Conservation (phyloP, 2,888 invertebrate genomes). For the Marronus borbonicus region DNA sequence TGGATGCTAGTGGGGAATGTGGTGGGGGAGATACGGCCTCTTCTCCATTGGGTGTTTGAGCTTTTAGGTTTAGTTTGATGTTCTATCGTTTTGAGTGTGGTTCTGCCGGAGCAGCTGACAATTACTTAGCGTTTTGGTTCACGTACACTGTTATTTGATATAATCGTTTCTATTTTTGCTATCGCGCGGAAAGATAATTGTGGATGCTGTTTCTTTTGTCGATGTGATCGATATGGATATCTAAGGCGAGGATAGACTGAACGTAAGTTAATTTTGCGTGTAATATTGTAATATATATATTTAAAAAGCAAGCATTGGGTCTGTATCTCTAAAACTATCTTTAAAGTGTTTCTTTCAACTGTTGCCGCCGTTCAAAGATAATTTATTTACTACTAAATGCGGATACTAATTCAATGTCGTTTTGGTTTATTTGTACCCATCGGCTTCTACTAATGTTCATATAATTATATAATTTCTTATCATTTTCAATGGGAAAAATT, state of each 20-base stretch:
- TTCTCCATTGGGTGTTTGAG: slow-evolving; percentile 53
- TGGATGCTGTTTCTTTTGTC: slow-evolving; percentile 19
- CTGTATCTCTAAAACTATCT: too few relatives aligned
- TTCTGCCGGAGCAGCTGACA: slow-evolving; percentile 29
- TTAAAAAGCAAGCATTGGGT: neutral
- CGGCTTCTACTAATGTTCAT: too few relatives aligned
- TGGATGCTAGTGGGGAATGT: slow-evolving; percentile 53
- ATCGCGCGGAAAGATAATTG: slow-evolving; percentile 18
- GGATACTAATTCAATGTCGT: too few relatives aligned
- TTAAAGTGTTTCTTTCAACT: too few relatives aligned
- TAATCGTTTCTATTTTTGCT: slow-evolving; percentile 34
- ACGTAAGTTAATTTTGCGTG: slow-evolving; percentile 29
- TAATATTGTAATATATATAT: neutral
- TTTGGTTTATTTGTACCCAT: too few relatives aligned
- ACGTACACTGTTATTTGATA: slow-evolving; percentile 37
- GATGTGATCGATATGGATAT: slow-evolving; percentile 24
- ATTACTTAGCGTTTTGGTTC: slow-evolving; percentile 33
- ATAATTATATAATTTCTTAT: too few relatives aligned
- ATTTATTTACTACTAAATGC: too few relatives aligned
- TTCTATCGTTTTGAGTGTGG: slow-evolving; percentile 48
- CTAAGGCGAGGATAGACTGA: neutral
- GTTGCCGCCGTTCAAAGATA: too few relatives aligned
- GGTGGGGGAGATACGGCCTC: slow-evolving; percentile 52
- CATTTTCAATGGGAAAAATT: too few relatives aligned
- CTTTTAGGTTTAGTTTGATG: slow-evolving; percentile 52